phyloP scores from a whole-genome alignment of 2,113 vertebrate genomes.

The Platysteira castanea region DNA sequence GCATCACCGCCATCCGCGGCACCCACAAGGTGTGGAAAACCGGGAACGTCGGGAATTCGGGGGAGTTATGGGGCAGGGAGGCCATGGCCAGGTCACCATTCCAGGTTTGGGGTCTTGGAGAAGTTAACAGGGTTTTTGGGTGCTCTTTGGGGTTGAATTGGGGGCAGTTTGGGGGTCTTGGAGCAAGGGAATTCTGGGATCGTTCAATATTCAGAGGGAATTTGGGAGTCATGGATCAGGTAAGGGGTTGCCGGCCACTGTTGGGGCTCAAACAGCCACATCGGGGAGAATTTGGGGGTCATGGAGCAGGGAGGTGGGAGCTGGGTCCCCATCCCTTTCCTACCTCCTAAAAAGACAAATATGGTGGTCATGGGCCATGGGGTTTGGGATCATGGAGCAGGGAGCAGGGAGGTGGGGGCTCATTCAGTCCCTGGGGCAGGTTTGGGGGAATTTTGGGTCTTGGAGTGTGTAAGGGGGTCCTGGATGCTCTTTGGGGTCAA shows the following conservation, averaged over 20 bases:
- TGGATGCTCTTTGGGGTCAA: background rate
- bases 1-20: conserved; percentile 84
- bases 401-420: too few relatives aligned
- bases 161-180: background rate
- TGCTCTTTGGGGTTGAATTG: too few relatives aligned
- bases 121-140: too few relatives aligned
- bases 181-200: background rate
- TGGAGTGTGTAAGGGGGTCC: too few relatives aligned
- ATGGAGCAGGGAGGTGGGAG: background rate
- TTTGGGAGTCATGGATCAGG: background rate
- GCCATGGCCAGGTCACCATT: rapidly evolving
- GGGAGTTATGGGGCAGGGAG: rapidly evolving
- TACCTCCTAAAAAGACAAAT: background rate
- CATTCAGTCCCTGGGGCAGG: too few relatives aligned
- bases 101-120: background rate
- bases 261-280: background rate
- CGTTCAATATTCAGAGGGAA: rapidly evolving
- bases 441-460: background rate
- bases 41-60: rapidly evolving
- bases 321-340: background rate
- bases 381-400: background rate
- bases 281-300: background rate
- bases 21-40: conserved; percentile 76
- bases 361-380: background rate
- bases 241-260: background rate